phyloP scores from a whole-genome alignment of 2,113 vertebrate genomes.

The Aldabrachelys gigantea region DNA sequence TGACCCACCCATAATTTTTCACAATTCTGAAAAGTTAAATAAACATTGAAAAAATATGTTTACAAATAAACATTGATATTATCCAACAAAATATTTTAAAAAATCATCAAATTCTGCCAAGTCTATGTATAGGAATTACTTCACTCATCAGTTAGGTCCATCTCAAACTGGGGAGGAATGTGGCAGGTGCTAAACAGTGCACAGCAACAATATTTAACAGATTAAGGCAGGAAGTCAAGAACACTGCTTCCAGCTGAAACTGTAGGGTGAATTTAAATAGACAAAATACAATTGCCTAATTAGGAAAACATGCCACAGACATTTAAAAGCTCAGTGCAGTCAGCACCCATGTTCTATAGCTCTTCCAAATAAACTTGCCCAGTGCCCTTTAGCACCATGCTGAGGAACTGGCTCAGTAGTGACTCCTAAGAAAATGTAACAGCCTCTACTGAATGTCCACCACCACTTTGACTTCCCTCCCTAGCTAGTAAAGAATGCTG shows the following conservation, averaged over 20 bases:
- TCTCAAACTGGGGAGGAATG: not conserved
- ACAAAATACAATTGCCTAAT: not conserved
- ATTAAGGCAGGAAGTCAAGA: not conserved
- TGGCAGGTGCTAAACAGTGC: not conserved
- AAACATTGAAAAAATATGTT: not conserved
- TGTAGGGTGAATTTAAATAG: not conserved
- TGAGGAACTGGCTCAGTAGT: not conserved
- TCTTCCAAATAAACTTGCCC: not conserved
- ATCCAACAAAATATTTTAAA: not conserved
- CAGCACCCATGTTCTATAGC: not conserved
- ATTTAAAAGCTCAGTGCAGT: not conserved
- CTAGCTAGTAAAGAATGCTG: not conserved
- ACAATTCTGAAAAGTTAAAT: not conserved
- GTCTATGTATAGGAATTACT: not conserved
- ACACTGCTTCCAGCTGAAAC: too few species aligned
- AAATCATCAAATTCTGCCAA: not conserved
- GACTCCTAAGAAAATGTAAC: not conserved
- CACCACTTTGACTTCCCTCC: accelerated
- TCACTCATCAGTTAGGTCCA: not conserved
- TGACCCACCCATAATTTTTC: not conserved
- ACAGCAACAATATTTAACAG: not conserved
- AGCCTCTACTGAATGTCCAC: not conserved
- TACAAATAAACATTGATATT: not conserved
- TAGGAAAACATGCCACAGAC: not conserved
- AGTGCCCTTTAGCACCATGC: accelerated